Base-by-base conservation (phyloP, 2,888 invertebrate species). In the Agonopterix subpropinquella region DNA sequence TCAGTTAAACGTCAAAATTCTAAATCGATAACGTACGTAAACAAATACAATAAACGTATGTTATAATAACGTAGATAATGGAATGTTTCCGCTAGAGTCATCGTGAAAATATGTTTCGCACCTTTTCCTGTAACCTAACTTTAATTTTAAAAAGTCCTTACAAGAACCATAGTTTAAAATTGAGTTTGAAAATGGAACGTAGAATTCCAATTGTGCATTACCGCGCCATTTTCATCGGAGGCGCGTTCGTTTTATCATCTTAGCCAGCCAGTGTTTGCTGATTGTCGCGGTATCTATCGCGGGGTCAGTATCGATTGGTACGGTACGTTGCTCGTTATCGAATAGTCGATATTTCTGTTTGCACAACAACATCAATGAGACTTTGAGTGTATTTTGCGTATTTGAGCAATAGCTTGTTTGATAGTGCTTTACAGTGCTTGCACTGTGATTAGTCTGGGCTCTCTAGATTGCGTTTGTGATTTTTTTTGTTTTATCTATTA, bases 401-500 rank as follows among this genome's bases (percentile, higher is more conserved):
- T 86, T 86, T 83, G 79, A 83, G 78, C 80, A 81, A 84, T 81
- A 85, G 80, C 80, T 83, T 80, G 82, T 81, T 78, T 79, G 82
- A 78, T 83, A 81, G 78, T 71, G 69, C 68, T 79, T 71, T 70
- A 75, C 77, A 74, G 70, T 77, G 78, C 77, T 80, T 76, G 75
- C 67, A 68, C 64, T 80, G 67, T 74, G 78, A 83, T 83, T 81
- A 83, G 71, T 70, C 65, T 66, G 67, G 63, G 64, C 72, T 70
- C 70, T 73, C 65, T 70, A 75, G 73, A 80, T 80, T 80, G 67
- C 61, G 67, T 63, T 67, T 56, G 59, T 64, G 62, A 62, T 71
- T 72, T 75, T 71, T 77, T 77, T 76, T 71, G 68, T 70, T 75
- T 65, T 73, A 70, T 73, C 70, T 72, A 66, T 70, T 73, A 65